Percentiles rank a stretch among this genome's conserved stretches.
phyloP scores from a whole-genome alignment of 2,797 vertebrate species.

The Heliangelus exortis region DNA sequence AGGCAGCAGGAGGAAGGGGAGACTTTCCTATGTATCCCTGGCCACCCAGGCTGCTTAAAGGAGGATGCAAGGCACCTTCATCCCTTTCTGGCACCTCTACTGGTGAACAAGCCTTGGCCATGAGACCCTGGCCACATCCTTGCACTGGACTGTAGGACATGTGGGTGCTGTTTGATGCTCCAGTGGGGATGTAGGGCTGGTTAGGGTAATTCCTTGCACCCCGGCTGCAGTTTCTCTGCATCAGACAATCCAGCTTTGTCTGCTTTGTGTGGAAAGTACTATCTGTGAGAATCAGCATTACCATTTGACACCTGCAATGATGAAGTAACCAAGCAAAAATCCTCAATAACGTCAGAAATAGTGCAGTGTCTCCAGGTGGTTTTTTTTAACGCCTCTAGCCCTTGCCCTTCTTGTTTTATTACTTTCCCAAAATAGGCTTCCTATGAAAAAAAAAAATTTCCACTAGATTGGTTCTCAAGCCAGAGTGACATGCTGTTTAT shows the following conservation, averaged over 20 bases:
- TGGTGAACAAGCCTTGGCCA: neutral
- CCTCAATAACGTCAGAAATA: neutral
- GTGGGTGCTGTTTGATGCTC: neutral
- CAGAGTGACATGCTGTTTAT: slow-evolving; percentile 34
- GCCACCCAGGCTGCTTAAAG: neutral
- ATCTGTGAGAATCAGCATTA: neutral
- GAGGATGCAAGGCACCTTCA: neutral
- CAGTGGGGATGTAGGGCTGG: neutral
- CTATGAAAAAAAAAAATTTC: slow-evolving; percentile 33
- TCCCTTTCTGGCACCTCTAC: neutral
- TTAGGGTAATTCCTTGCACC: neutral
- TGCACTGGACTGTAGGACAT: rapidly evolving
- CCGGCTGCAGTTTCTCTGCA: neutral
- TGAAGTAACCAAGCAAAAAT: neutral
- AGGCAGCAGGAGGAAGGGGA: rapidly evolving
- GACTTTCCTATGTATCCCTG: neutral
- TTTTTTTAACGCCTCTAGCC: neutral
- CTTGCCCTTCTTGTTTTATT: slow-evolving; percentile 41
- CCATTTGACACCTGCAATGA: neutral
- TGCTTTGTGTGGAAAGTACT: neutral
- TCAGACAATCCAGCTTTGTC: neutral
- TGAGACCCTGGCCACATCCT: neutral
- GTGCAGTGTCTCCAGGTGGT: neutral
- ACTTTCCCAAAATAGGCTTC: slow-evolving; percentile 54
- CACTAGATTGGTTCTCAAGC: slow-evolving; percentile 13